Evolutionary conservation across 2,797 vertebrate genomes (phyloP).

Genomic region (Mus spretus): DNA sequence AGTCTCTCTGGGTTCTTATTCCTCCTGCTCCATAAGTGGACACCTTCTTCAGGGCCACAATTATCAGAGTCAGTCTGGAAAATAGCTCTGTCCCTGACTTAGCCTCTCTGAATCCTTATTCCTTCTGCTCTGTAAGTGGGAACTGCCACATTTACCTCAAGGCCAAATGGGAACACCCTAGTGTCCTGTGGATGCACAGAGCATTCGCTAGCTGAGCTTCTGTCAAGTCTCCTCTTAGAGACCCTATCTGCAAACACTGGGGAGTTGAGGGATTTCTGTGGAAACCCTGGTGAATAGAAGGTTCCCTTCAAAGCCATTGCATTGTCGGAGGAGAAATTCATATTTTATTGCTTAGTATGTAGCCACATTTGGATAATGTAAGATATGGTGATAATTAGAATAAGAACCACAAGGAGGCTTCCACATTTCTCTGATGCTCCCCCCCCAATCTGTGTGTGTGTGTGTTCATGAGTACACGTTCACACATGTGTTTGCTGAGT

Average conservation of each 20-base stretch:
- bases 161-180: fast-evolving
- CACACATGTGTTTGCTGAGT: no score
- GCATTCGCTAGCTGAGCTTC: not conserved
- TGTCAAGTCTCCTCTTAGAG: not conserved
- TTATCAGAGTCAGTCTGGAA: not conserved
- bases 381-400: not conserved
- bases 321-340: slow-evolving; percentile 10
- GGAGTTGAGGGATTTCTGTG: not conserved
- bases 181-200: fast-evolving
- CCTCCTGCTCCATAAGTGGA: not conserved
- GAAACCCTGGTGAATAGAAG: not conserved
- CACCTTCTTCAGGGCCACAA: fast-evolving
- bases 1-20: no score
- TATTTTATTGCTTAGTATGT: not conserved
- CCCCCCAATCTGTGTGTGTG: not conserved
- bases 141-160: not conserved
- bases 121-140: fast-evolving
- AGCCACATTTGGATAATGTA: not conserved
- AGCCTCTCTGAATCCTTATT: no score
- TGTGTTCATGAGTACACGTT: not conserved
- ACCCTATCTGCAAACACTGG: not conserved
- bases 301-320: not conserved
- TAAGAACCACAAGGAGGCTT: not conserved
- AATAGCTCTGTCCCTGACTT: not conserved
- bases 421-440: not conserved